Evolutionary conservation across 2,888 invertebrate genomes (phyloP), one percentile per base, ranked within the genome.

Genomic region (Drosophila barbarae): DNA sequence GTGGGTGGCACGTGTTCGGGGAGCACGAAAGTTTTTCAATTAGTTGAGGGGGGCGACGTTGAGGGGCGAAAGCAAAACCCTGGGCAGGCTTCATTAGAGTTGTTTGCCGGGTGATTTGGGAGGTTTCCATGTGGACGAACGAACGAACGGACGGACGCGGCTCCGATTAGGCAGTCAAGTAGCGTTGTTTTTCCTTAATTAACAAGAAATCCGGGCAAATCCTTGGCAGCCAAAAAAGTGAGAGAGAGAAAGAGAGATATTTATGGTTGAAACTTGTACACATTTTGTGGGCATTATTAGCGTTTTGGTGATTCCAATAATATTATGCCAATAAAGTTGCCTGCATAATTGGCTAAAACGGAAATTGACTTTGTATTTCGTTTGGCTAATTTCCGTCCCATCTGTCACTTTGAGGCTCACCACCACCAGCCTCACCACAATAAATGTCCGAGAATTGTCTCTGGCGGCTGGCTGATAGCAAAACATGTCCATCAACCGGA

Each of bases 11-110:
- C 60, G 63, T 63, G 63, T 63, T 59, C 26, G 50, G 69, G 54
- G 49, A 66, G 57, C 51, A 67, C 50, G 44, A 74, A 79, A 76
- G 77, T 79, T 77, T 66, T 79, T 77, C 72, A 77, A 76, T 77
- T 77, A 77, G 79, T 59, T 69, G 28, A 44, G n/a, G 41, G 50
- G 44, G n/a, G 23, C 18, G 1, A 18, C 18, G 79, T 59, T 69
- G 28, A 44, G n/a, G 41, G 50, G 44, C 13, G 23, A 21, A 21
- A 58, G 34, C 13, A 13, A 15, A 26, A 26, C 35, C 39, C 34
- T 35, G 18, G 50, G 26, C 36, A 38, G 61, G 61, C 63, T 64
- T 64, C 63, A 64, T 64, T 64, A 64, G 63, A 64, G 46, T 61
- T 64, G 61, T 61, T 60, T 64, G 61, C 51, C 52, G 63, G 63